phyloP scores from a whole-genome alignment of 1,140 invertebrate genomes.

The Helicoverpa armigera region DNA sequence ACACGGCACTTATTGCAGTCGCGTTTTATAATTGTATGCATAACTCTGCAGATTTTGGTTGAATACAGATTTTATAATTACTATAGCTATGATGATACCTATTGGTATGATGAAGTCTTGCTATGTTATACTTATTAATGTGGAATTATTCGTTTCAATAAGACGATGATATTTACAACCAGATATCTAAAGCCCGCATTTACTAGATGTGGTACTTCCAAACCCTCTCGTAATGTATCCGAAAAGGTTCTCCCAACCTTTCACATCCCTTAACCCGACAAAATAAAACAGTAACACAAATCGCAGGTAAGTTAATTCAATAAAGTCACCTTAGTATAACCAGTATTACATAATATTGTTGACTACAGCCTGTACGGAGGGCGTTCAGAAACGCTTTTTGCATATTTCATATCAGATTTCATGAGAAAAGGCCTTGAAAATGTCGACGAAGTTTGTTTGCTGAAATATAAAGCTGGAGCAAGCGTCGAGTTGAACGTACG shows the following conservation, averaged over 20 bases:
- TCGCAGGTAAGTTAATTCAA: slow-evolving; percentile 43
- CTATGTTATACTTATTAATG: too few species aligned
- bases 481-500: neutral
- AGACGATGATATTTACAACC: too few species aligned
- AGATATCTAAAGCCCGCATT: too few species aligned
- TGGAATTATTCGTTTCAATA: too few species aligned
- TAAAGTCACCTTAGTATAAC: slow-evolving; percentile 34
- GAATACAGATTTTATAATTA: too few species aligned
- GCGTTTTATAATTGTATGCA: too few species aligned
- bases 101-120: too few species aligned
- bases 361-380: neutral
- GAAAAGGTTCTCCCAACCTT: neutral
- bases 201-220: neutral
- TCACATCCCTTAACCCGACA: neutral
- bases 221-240: neutral
- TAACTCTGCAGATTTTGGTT: too few species aligned
- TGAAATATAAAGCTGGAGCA: neutral
- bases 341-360: slow-evolving; percentile 15
- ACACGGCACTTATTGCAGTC: too few species aligned
- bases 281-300: slow-evolving; percentile 35
- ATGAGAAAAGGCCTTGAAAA: slow-evolving; percentile 49
- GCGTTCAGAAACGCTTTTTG: slow-evolving; percentile 54
- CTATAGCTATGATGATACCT: too few species aligned
- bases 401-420: slow-evolving; percentile 65
- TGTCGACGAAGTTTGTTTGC: slow-evolving; percentile 44